phyloP scores from a whole-genome alignment of 2,888 invertebrate species.

The Pristionchus entomophagus region DNA sequence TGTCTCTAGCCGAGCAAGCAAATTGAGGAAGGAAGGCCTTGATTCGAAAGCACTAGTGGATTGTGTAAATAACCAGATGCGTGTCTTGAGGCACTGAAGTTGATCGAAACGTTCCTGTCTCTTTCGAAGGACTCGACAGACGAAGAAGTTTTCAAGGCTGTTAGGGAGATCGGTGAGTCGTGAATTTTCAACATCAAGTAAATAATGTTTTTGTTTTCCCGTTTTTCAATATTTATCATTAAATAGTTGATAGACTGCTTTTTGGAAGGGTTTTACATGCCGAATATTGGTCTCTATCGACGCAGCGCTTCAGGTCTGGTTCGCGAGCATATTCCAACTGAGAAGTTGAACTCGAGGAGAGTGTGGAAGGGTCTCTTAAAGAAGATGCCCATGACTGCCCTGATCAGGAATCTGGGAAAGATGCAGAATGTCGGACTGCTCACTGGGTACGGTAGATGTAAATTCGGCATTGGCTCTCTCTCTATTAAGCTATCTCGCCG shows the following conservation, averaged over 20 bases:
- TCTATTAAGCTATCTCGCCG: no score
- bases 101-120: slow-evolving; percentile 61
- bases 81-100: slow-evolving; percentile 53
- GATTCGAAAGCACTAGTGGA: no score
- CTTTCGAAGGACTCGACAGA: slow-evolving; percentile 57
- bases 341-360: slow-evolving; percentile 79
- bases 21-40: no score
- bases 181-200: not conserved
- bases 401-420: slow-evolving; percentile 77
- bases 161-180: slow-evolving; percentile 54
- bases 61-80: not conserved
- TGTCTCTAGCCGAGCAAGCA: no score
- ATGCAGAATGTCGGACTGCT: slow-evolving; percentile 73
- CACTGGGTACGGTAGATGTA: not conserved
- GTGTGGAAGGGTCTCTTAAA: slow-evolving; percentile 76
- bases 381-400: slow-evolving; percentile 77
- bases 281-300: not conserved
- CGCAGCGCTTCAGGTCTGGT: slow-evolving; percentile 80
- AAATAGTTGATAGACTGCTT: not conserved
- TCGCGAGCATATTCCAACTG: slow-evolving; percentile 83
- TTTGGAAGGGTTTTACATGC: not conserved
- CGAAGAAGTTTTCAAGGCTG: slow-evolving; percentile 52
- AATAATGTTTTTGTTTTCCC: slow-evolving; percentile 40
- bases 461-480: not conserved
- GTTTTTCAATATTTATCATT: no score